Base-by-base conservation (phyloP, 2,797 vertebrate genomes). In the Microchirus variegatus region DNA sequence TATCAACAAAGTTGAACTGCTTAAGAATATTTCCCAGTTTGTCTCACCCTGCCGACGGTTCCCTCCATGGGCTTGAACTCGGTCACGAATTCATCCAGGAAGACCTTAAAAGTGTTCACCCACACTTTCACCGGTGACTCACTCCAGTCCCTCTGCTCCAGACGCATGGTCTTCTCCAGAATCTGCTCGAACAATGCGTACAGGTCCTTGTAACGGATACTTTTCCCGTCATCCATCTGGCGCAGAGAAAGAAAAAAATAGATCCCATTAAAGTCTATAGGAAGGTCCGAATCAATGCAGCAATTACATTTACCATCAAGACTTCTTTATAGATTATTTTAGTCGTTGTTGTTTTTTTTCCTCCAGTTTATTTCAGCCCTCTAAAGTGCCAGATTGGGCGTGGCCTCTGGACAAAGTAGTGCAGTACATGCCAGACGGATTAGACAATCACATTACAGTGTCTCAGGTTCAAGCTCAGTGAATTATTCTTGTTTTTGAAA, bases 51-150 rank as follows among this genome's bases (percentile, higher is more conserved):
- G 67, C 93, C 87, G 0, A 85, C 54, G 0, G 92, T 91, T 75
- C 90, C 94, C 67, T 98, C 95, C 85, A 93, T 84, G 49, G 95
- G 94, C 76, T 97, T 98, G 87, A 94, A 94, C 77, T 97, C 96
- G 0, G 93, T 95, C 95, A 99, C 95, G 62, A 98, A 99, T 86
- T 99, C 96, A 79, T 98, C 97, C 83, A 99, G 91, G 86, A 99
- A 99, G 65, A 98, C 95, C 91, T 98, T 98, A 82, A 99, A 99
- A 47, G 96, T 98, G 87, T 99, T 99, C 81, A 98, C 96, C 96
- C 97, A 98, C 56, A 99, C 97, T 88, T 95, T 96, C 22, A 98
- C 96, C 2, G 96, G 97, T 11, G 97, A 98, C 80, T 98, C 97
- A 15, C 91, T 94, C 96, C 96, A 98, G 85, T 95, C 94, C 40